Evolutionary conservation across 2,888 invertebrate species (phyloP).

Genomic region (Zaprionus bogoriensis): DNA sequence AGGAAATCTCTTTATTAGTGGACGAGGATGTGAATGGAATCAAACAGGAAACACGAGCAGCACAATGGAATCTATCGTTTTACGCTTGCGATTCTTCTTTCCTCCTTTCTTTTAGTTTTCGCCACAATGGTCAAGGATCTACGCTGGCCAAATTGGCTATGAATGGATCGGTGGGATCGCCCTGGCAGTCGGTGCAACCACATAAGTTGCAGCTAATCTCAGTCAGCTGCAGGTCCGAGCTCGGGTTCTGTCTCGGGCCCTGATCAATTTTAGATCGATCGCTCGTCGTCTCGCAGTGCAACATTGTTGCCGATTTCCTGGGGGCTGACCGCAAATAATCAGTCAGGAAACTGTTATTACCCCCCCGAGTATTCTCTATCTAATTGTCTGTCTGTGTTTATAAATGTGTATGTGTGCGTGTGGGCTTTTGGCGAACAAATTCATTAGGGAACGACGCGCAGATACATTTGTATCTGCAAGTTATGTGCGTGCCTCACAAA

Average conservation of each 20-base stretch:
- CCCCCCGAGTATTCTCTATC: slow-evolving; percentile 3
- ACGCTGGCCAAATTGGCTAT: slow-evolving; percentile 50
- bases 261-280: slow-evolving; percentile 4
- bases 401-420: no score
- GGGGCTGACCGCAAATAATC: slow-evolving; percentile 73
- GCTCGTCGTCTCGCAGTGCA: slow-evolving; percentile 6
- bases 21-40: slow-evolving; percentile 38
- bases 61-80: slow-evolving; percentile 39
- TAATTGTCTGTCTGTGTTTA: no score
- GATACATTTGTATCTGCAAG: slow-evolving; percentile 22
- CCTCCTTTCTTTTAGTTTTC: slow-evolving; percentile 13
- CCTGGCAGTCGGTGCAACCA: slow-evolving; percentile 30
- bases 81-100: slow-evolving; percentile 20
- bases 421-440: slow-evolving; percentile 50
- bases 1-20: slow-evolving; percentile 67
- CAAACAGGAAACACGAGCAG: background rate
- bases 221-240: slow-evolving; percentile 5
- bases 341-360: slow-evolving; percentile 54
- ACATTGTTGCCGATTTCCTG: slow-evolving; percentile 66
- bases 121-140: slow-evolving; percentile 65
- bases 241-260: no score
- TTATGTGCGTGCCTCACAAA: slow-evolving; percentile 48
- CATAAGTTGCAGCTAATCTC: slow-evolving; percentile 14
- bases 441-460: slow-evolving; percentile 54
- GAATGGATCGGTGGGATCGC: slow-evolving; percentile 11